Evolutionary conservation across 2,888 invertebrate genomes (phyloP).

Genomic region (Dione vanillae): DNA sequence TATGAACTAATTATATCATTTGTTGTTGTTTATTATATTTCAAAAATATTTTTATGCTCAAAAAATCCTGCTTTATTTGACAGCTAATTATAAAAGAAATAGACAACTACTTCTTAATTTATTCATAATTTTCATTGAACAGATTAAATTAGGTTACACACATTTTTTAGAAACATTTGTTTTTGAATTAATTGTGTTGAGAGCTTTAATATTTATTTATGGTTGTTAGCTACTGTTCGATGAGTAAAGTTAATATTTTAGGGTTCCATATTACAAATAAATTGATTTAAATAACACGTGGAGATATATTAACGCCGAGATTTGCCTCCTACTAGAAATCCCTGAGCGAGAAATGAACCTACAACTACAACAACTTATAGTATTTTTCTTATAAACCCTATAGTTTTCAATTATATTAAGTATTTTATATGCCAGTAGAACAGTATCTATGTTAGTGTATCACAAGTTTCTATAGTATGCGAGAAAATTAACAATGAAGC

Average conservation of each 20-base stretch:
- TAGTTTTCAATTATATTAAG: background rate
- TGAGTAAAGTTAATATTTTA: too few relatives aligned
- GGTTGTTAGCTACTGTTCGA: background rate
- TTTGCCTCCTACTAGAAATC: too few relatives aligned
- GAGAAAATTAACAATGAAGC: constrained; percentile 14
- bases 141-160: background rate
- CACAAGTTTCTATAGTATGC: background rate
- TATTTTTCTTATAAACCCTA: too few relatives aligned
- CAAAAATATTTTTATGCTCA: background rate
- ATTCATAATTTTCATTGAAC: background rate
- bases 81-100: background rate
- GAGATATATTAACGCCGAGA: too few relatives aligned
- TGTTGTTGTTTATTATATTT: background rate
- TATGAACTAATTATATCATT: too few relatives aligned
- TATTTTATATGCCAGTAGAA: background rate
- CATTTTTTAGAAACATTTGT: background rate
- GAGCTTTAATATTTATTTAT: background rate
- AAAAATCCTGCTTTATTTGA: background rate
- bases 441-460: background rate
- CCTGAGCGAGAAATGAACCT: too few relatives aligned
- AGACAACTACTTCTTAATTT: too few relatives aligned
- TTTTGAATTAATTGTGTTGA: background rate
- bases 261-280: too few relatives aligned
- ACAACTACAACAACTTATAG: too few relatives aligned
- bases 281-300: too few relatives aligned